These are phyloP conservation scores for Struthio camelus DNA, from an alignment of 2,113 vertebrate species.

Conservation along the genomic window DNA sequence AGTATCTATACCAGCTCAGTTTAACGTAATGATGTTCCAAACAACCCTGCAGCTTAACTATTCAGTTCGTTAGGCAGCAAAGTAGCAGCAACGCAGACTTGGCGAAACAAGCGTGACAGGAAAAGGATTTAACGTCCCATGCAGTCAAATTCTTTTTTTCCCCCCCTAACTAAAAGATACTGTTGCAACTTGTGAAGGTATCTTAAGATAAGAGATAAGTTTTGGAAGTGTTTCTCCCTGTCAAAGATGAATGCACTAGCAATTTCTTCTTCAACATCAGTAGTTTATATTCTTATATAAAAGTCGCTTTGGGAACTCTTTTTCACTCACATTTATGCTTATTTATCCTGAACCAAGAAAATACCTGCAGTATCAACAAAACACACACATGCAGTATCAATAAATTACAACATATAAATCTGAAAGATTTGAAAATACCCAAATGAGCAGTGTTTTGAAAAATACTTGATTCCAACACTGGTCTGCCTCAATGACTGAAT, in stretches of 20 bases:
- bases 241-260: neutral
- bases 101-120: neutral
- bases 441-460: neutral
- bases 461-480: neutral
- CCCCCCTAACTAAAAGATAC: neutral
- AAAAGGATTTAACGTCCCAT: neutral
- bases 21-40: neutral
- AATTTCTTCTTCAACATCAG: neutral
- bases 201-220: too few relatives aligned
- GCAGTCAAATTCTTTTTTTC: neutral
- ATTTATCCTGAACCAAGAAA: neutral
- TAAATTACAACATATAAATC: neutral
- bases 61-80: neutral
- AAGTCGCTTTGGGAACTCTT: neutral
- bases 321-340: neutral
- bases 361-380: neutral
- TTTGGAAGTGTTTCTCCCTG: neutral
- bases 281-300: neutral
- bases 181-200: neutral
- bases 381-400: neutral
- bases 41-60: neutral
- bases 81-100: neutral
- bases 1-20: neutral
- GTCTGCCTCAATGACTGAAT: neutral
- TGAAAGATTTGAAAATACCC: neutral